Base-by-base conservation (phyloP, 2,888 invertebrate genomes). In the Globia sparganii region DNA sequence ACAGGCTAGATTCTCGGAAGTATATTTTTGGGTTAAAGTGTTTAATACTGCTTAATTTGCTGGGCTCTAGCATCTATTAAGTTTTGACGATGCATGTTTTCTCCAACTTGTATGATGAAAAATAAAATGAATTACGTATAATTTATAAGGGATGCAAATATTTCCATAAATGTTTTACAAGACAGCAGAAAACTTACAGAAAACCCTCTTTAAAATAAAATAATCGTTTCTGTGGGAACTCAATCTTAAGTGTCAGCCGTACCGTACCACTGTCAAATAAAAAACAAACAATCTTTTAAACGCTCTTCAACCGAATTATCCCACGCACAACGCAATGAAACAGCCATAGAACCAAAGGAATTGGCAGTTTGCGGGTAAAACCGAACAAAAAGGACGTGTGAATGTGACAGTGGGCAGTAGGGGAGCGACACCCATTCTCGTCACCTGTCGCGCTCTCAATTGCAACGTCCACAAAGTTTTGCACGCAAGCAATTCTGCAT, bases 381-480 rank as follows among this genome's bases (percentile, higher is more conserved):
- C 68, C 64, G 83, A 75, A 81, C 85, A 86, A 87, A 83, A 88
- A 83, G 81, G 75, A 86, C 74, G 77, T 88, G 87, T 77, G 74
- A 87, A 88, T 82, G 81, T 87, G 88, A 80, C 78, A 81, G 87
- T 78, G 71, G 84, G 65, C 66, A 72, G 77, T 72, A 81, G 76
- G 74, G 82, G 73, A 81, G 73, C 77, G 83, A 81, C 87, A 78
- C 67, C 89, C 87, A 91, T 91, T 91, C 87, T 84, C 88, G 90
- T 92, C 93, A 93, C 90, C 91, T 93, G 92, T 91, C 93, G 90
- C 85, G 78, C 78, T 85, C 78, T 81, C 85, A 90, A 90, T 90
- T 91, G 93, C 91, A 90, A 87, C 89, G 90, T 88, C 87, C 87
- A 88, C 84, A 87, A 88, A 89, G 90, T 90, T 87, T 87, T 79